Percentiles rank a stretch among this genome's conserved stretches.
These are phyloP conservation scores for Myrmecophaga tridactyla DNA, from an alignment of 2,113 vertebrate species.

Conservation along the genomic window DNA sequence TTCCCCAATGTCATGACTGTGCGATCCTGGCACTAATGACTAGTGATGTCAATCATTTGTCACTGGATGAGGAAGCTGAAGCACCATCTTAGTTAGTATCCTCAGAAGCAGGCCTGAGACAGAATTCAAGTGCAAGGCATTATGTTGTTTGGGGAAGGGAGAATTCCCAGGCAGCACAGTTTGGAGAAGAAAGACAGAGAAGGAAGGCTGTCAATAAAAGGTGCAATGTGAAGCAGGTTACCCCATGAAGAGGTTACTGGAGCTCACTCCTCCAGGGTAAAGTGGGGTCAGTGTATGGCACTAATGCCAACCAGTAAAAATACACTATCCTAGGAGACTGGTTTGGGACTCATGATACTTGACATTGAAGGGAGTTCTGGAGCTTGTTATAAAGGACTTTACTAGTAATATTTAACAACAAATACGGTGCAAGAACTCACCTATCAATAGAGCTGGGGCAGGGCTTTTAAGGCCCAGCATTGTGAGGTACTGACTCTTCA, in stretches of 20 bases:
- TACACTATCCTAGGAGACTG: not conserved
- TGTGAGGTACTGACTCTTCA: not conserved
- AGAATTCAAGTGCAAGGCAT: not conserved
- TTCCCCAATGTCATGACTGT: not conserved
- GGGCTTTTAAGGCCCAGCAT: not conserved
- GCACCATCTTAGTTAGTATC: not conserved
- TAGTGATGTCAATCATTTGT: not conserved
- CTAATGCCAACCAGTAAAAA: not conserved
- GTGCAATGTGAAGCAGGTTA: not conserved
- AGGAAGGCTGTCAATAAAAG: not conserved
- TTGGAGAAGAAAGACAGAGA: not conserved
- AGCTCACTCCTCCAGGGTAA: not conserved
- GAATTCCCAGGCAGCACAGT: not conserved
- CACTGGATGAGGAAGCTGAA: not conserved
- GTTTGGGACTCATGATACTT: not conserved
- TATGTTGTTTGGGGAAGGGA: not conserved
- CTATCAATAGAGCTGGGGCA: not conserved
- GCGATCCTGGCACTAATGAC: not conserved
- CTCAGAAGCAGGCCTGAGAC: not conserved
- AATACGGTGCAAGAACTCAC: not conserved
- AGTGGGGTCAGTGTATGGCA: not conserved
- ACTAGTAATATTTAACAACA: not conserved
- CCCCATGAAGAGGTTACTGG: not conserved
- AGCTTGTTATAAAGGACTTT: not conserved
- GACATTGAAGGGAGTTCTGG: not conserved